A percentile compares a stretch with the other conserved stretches of the same genome.
These are phyloP conservation scores for Morus bassanus DNA, from an alignment of 2,797 vertebrate genomes.

Conservation along the genomic window DNA sequence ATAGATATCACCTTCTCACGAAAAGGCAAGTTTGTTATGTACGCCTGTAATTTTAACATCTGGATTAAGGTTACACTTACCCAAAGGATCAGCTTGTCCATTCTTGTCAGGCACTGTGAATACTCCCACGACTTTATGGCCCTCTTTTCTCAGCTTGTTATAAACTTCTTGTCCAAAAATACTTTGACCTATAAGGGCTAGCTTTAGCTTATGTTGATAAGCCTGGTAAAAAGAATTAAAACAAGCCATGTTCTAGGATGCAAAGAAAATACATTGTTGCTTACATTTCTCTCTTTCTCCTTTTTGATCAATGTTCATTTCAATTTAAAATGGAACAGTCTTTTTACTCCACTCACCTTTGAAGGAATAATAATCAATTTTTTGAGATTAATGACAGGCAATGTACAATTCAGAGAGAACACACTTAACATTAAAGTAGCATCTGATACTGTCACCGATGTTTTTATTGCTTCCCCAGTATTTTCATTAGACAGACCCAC, in stretches of 20 bases:
- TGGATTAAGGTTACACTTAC: constrained; percentile 77
- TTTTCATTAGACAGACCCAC: not conserved
- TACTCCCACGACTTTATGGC: constrained; percentile 93
- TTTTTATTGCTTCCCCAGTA: not conserved
- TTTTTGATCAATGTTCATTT: not conserved
- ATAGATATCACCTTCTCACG: not conserved
- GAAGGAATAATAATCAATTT: not conserved
- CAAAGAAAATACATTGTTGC: not conserved
- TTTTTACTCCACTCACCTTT: not conserved
- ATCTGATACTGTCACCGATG: not conserved
- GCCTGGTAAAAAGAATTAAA: constrained; percentile 73
- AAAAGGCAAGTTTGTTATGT: not conserved
- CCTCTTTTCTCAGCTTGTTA: constrained; percentile 87
- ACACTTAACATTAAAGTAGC: not conserved
- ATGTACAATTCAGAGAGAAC: not conserved
- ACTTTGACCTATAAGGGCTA: constrained; percentile 98
- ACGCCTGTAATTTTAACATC: constrained; percentile 72
- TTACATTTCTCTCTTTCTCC: not conserved
- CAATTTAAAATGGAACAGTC: not conserved
- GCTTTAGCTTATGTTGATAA: constrained; percentile 88
- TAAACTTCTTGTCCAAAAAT: constrained; percentile 98
- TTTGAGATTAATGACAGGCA: not conserved
- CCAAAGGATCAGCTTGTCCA: constrained; percentile 94
- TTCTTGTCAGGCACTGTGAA: constrained; percentile 97
- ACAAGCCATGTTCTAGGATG: not conserved